A percentile compares a stretch with the other conserved stretches of the same genome.
These are phyloP conservation scores for Lophotis ruficrista DNA, from an alignment of 2,113 vertebrate genomes.

Conservation along the genomic window DNA sequence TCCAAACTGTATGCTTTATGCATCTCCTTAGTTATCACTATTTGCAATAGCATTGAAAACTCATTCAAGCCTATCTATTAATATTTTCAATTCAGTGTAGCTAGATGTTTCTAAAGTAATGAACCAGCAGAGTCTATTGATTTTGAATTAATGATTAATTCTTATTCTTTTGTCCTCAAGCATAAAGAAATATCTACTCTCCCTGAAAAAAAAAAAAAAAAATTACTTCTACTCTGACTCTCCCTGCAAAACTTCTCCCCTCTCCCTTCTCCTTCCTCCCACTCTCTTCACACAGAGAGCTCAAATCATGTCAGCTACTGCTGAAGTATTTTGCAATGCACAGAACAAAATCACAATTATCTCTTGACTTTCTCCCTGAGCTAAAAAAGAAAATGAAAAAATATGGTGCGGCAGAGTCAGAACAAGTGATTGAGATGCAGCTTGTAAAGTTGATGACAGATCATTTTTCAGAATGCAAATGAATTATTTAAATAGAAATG, in stretches of 20 bases:
- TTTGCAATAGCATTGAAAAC: not conserved
- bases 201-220: not conserved
- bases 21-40: not conserved
- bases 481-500: slow-evolving; percentile 9
- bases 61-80: not conserved
- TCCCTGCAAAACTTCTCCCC: not conserved
- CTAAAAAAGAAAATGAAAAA: slow-evolving; percentile 47
- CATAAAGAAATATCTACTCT: not conserved
- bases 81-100: not conserved
- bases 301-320: not conserved
- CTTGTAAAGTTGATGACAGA: not conserved
- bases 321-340: not conserved
- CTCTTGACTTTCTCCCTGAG: slow-evolving; percentile 27
- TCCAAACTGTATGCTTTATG: not conserved
- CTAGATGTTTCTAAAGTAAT: not conserved
- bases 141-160: slow-evolving; percentile 2
- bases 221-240: not conserved
- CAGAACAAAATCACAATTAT: slow-evolving; percentile 32
- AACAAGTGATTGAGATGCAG: not conserved
- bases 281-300: not conserved
- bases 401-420: not conserved
- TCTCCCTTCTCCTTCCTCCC: not conserved
- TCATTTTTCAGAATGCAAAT: slow-evolving; percentile 18
- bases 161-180: slow-evolving; percentile 6
- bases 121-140: not conserved